Conservation (phyloP, 2,113 vertebrate genomes). For the Saccopteryx leptura region DNA sequence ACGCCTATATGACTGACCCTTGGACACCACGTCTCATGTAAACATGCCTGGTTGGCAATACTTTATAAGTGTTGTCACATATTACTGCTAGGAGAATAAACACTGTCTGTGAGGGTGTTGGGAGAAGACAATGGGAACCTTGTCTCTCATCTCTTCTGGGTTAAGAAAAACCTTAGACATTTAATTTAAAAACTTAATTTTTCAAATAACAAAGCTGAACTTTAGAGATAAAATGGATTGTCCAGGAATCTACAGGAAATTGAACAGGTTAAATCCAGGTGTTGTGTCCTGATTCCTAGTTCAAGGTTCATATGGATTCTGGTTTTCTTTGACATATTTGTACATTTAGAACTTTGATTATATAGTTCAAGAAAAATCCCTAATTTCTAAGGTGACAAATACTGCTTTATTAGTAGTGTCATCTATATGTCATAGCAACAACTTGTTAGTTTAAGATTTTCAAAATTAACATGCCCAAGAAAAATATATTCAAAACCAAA, state of each 20-base stretch:
- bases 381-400: conserved; percentile 43
- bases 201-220: conserved; percentile 41
- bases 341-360: conserved; percentile 29
- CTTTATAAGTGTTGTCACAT: not conserved
- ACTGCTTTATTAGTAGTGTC: conserved; percentile 55
- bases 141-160: not conserved
- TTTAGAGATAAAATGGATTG: conserved; percentile 48
- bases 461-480: conserved; percentile 20
- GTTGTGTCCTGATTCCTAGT: conserved; percentile 33
- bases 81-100: not conserved
- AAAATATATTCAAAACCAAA: conserved; percentile 60
- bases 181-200: conserved; percentile 54
- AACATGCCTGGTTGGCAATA: not conserved
- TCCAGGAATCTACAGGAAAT: conserved; percentile 2
- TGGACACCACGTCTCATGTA: not conserved
- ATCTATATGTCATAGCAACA: not conserved
- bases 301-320: not conserved
- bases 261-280: conserved; percentile 20
- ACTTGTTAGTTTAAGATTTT: conserved; percentile 10
- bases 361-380: conserved; percentile 26
- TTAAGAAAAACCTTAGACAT: conserved; percentile 24
- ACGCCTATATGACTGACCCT: not conserved
- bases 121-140: not conserved
- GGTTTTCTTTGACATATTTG: not conserved
- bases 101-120: not conserved